Base-by-base conservation (phyloP, 2,113 vertebrate species). In the Sinocyclocheilus maitianheensis region DNA sequence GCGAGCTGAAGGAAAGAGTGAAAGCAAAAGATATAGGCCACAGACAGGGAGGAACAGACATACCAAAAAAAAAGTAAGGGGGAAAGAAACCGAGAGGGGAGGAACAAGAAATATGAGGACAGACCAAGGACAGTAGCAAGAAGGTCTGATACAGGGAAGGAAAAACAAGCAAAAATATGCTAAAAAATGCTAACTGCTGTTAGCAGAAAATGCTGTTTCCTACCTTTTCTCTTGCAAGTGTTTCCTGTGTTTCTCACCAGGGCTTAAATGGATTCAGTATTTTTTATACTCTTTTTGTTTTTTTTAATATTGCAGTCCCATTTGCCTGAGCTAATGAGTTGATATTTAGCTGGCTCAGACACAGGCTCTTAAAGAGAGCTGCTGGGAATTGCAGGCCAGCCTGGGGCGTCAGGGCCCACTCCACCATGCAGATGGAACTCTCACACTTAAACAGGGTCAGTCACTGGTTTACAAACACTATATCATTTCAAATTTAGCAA, bases 301-400 rank as follows among this genome's bases (percentile, higher is more conserved):
- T 75, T 75, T 84, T 79, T 75, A 63, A 79, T 77, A 81, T 58
- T 71, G 85, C 82, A n/a, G 69, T 60, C 77, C 77, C 85, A 83
- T 84, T 81, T 86, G 88, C 85, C 85, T 77, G 81, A 75, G 67
- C 58, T 89, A 89, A 89, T 87, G 85, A 89, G 82, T 79, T 87
- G 79, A 34, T 80, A 85, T 69, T 88, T 87, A 85, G 77, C 84
- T 85, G 89, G 82, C 82, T 79, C 46, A 37, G 63, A 51, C 34
- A 53, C 65, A 58, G 46, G 8, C 76, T 85, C 78, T 79, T 85
- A 74, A 76, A 75, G 46, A 81, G 81, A 67, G 55, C 55, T 84
- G 22, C 51, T 26, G 77, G 76, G 80, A 86, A 84, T 74, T 46
- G 34, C 78, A 77, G 81, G 30, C 76, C 37, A 16, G 13, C 37